Evolutionary conservation across 2,113 vertebrate genomes (phyloP).

Genomic region (Anas platyrhynchos): DNA sequence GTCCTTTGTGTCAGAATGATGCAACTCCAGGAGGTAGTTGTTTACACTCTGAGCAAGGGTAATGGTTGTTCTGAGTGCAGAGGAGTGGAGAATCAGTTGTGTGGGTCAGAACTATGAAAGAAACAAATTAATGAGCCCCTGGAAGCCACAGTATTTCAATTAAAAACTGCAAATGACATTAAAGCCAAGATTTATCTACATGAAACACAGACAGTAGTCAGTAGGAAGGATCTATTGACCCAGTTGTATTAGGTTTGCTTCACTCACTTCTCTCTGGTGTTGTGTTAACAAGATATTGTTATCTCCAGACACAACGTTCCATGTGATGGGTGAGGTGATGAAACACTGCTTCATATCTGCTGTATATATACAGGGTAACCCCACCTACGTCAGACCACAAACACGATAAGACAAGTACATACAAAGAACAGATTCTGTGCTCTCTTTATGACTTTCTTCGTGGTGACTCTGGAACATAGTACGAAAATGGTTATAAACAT

Average conservation of each 20-base stretch:
- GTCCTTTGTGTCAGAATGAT: neutral
- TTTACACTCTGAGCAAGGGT: neutral
- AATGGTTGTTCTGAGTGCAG: neutral
- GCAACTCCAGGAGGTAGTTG: neutral
- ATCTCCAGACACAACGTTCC: neutral
- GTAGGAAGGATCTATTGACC: neutral
- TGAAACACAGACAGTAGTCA: slow-evolving; percentile 1
- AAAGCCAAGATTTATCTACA: neutral
- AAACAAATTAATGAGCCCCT: neutral
- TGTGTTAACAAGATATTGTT: neutral
- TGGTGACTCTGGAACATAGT: neutral
- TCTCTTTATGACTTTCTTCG: neutral
- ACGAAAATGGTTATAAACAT: neutral
- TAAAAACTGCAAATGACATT: neutral
- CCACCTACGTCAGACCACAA: neutral
- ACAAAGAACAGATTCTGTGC: neutral
- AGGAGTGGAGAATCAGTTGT: neutral
- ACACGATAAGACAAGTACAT: neutral
- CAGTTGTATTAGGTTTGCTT: neutral
- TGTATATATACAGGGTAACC: neutral
- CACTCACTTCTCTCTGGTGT: neutral
- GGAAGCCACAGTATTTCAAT: slow-evolving; percentile 14
- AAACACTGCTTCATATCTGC: neutral
- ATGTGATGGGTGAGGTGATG: neutral
- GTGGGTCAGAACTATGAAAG: neutral